phyloP scores from a whole-genome alignment of 2,888 invertebrate genomes.

The Brassicogethes aeneus region DNA sequence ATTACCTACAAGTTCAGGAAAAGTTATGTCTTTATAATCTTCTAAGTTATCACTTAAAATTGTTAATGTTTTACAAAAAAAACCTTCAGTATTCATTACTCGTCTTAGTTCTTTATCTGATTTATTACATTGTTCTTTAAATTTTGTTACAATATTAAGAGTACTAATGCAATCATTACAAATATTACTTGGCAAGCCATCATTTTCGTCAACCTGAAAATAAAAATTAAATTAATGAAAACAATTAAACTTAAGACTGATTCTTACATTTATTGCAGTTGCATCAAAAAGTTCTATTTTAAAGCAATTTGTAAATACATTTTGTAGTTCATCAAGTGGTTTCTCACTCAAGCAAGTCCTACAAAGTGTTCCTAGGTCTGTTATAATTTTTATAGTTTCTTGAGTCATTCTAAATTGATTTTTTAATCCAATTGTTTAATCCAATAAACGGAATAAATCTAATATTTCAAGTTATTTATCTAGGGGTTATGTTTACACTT shows the following conservation, averaged over 20 bases:
- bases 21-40: too few relatives aligned
- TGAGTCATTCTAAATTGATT: conserved; percentile 9
- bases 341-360: conserved; percentile 33
- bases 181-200: conserved; percentile 31
- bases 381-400: conserved; percentile 11
- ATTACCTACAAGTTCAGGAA: too few relatives aligned
- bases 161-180: conserved; percentile 30
- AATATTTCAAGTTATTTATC: too few relatives aligned
- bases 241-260: too few relatives aligned
- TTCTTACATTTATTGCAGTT: too few relatives aligned
- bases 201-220: conserved; percentile 27
- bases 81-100: not conserved
- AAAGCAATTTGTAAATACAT: conserved; percentile 27
- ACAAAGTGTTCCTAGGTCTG: conserved; percentile 30
- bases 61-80: not conserved
- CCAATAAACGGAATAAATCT: too few relatives aligned
- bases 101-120: conserved; percentile 27
- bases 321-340: conserved; percentile 25
- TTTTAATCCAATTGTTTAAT: too few relatives aligned
- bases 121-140: conserved; percentile 30
- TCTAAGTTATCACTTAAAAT: not conserved
- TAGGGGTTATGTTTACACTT: too few relatives aligned
- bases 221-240: too few relatives aligned
- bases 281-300: too few relatives aligned
- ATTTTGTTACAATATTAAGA: conserved; percentile 28